These are phyloP conservation scores for Callitettix versicolor DNA, from an alignment of 1,140 invertebrate species.

Conservation along the genomic window DNA sequence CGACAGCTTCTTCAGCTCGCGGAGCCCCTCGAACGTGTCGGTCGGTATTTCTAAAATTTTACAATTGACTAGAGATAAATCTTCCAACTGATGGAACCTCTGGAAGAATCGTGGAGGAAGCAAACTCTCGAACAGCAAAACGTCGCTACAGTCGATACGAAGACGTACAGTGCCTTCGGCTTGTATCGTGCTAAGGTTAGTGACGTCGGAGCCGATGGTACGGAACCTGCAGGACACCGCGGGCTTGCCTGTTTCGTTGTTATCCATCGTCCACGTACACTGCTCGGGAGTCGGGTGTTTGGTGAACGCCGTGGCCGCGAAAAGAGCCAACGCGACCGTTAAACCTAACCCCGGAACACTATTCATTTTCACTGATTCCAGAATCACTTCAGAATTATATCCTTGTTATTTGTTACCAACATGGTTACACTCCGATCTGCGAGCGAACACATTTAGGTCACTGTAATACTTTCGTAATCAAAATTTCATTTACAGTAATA, in stretches of 20 bases:
- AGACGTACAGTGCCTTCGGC: constrained; percentile 57
- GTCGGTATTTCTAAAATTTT: constrained; percentile 66
- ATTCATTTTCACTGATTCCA: not conserved
- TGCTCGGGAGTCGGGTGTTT: constrained; percentile 15
- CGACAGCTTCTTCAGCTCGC: constrained; percentile 57
- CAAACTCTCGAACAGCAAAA: constrained; percentile 67
- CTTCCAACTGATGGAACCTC: constrained; percentile 56
- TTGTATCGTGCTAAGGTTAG: constrained; percentile 44
- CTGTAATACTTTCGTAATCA: not conserved
- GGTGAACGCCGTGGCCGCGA: not conserved
- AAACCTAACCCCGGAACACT: constrained; percentile 1
- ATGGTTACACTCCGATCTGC: not conserved
- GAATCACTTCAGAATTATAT: not conserved
- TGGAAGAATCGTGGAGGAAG: constrained; percentile 60
- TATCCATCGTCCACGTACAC: constrained; percentile 45
- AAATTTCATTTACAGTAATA: not conserved
- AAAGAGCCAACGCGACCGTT: not conserved
- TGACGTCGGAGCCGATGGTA: constrained; percentile 54
- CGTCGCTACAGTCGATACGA: constrained; percentile 62
- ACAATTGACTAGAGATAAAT: constrained; percentile 62
- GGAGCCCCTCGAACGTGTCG: constrained; percentile 64
- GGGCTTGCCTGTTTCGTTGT: constrained; percentile 41
- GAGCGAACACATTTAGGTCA: not conserved
- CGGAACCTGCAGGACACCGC: constrained; percentile 53
- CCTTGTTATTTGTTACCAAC: not conserved